Evolutionary conservation across 2,113 vertebrate species (phyloP), one percentile per base, ranked within the genome.

Genomic region (Microcebus murinus): DNA sequence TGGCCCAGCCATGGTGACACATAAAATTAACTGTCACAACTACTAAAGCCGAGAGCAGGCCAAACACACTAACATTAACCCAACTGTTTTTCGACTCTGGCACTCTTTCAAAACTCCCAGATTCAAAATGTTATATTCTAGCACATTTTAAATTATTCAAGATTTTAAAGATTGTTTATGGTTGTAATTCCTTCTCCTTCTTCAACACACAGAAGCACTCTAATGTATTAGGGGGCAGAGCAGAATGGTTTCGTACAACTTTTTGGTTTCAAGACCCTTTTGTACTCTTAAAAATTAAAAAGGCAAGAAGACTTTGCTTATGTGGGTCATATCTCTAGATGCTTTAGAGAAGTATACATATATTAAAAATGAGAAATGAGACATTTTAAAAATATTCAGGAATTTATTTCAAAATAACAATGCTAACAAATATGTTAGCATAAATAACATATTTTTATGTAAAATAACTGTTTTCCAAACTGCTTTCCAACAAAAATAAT

Each of bases 381-480:
- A 87, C 15, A 45, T 55, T 80, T 87, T 80, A 12, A 90, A 93
- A 93, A 80, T 61, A 82, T 39, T 61, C 85, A 57, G 87, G 25
- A 79, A 85, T 83, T 90, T 92, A 57, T 92, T 77, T 96, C 39
- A 94, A 92, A 94, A 92, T 57, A 79, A 82, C 27, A 87, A 74
- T 65, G 50, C 27, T 74, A 94, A 87, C 36, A 90, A 79, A 39
- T 61, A 42, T 42, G 34, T 79, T 91, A 83, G 9, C 9, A 39
- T 83, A 95, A 91, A 84, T 92, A 88, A 39, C 11, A 68, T 63
- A 85, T 81, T 91, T 45, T 87, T 90, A 59, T 96, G 21, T 55
- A 87, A 87, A 96, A 76, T 65, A 90, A 74, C 17, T 67, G 15
- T 74, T 91, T 96, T 90, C 25, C 36, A 39, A 96, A 42, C 42